These are phyloP conservation scores for Acanthurus lineatus DNA, from an alignment of 2,797 vertebrate species.

Conservation along the genomic window DNA sequence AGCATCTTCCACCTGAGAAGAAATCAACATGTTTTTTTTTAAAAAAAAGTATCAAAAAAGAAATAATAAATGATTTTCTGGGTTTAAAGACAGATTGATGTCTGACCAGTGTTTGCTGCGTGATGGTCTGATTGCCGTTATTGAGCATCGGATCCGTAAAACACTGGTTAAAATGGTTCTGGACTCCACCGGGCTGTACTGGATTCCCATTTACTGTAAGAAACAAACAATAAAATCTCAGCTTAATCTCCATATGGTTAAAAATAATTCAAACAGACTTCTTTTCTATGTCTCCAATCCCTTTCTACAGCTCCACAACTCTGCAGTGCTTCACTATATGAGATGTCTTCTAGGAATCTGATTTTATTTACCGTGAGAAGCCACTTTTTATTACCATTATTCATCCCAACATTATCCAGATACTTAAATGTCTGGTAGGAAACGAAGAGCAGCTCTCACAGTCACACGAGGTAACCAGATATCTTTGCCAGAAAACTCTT, in stretches of 20 bases:
- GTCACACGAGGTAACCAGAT: conserved; percentile 2
- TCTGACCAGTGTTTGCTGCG: conserved; percentile 57
- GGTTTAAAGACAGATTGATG: not conserved
- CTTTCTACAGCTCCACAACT: not conserved
- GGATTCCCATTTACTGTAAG: conserved; percentile 53
- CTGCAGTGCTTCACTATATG: not conserved
- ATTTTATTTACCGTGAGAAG: conserved; percentile 24
- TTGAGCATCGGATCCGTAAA: conserved; percentile 28
- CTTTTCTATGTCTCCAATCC: conserved; percentile 8
- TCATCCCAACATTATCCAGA: conserved; percentile 35
- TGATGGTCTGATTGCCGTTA: conserved; percentile 18
- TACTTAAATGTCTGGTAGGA: not conserved
- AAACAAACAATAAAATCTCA: conserved; percentile 26
- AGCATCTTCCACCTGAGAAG: conserved; percentile 78
- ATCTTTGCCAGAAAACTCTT: conserved; percentile 7
- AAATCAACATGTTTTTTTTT: too few species aligned
- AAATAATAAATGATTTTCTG: not conserved
- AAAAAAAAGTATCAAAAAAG: not conserved
- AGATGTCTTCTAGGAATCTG: conserved; percentile 30
- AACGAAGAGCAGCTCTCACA: conserved; percentile 9
- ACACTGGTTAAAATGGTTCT: conserved; percentile 25
- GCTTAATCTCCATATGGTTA: not conserved
- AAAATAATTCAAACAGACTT: conserved; percentile 17
- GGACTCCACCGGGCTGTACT: conserved; percentile 22
- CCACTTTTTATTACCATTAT: conserved; percentile 27